Evolutionary conservation across 2,113 vertebrate genomes (phyloP), one percentile per base, ranked within the genome.

Genomic region (Plestiodon gilberti): DNA sequence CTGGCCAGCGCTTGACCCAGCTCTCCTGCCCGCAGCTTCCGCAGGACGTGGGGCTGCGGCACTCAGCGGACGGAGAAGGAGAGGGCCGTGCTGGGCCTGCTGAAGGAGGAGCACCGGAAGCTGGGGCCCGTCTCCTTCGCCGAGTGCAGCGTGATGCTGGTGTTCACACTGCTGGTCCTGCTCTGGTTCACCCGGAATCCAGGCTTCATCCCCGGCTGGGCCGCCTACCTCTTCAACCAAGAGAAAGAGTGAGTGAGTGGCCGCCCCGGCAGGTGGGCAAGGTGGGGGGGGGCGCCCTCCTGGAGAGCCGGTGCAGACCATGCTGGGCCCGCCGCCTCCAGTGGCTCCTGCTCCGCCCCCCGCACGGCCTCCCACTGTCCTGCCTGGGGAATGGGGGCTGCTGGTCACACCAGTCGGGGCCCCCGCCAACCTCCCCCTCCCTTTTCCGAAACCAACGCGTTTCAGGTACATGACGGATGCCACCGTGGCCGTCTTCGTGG

Each of bases 121-220:
- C 94, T 99, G 78, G 98, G 99, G 4, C 93, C 97, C n/a, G 95
- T 98, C 93, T 97, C 97, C 62, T 99, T 98, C 0, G 98, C 98
- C 1, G 99, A 99, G 93, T 85, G 95, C 85, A 99, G 92, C 1
- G 97, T 99, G 73, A 93, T 99, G 76, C n/a, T 97, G 38, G 96
- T 98, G 89, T 99, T 99, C 90, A 3, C 90, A 79, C 90, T 98
- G 84, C 95, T 99, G 78, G 95, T 99, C 43, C 11, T 97, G 61
- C 90, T 99, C 89, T 99, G 99, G 99, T 99, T 99, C 95, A 96
- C 97, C 65, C 96, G 98, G 70, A 97, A 98, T 81, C 99, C 99
- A 0, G 98, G 99, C 84, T 99, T 99, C 94, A 90, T 98, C 80
- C 92, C 94, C 0, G 99, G 99, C 92, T 99, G 99, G 99, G 96